Evolutionary conservation across 1,140 invertebrate species (phyloP).

Genomic region (Brachionus plicatilis): DNA sequence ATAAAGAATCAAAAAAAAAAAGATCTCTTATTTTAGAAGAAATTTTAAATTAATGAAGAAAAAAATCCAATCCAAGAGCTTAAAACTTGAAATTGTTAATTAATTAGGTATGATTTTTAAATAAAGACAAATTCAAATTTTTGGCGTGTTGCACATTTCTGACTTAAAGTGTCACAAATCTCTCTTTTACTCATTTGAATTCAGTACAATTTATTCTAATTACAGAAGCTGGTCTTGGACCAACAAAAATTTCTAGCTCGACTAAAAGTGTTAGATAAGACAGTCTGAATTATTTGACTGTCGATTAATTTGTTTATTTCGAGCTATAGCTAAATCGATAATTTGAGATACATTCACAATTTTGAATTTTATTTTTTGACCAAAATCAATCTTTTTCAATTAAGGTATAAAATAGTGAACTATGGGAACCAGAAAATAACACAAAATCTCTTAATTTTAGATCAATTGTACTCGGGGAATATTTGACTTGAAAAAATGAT

Average conservation of each 20-base stretch:
- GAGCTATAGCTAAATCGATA: not conserved
- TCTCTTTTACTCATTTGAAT: conserved; percentile 4
- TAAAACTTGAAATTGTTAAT: not conserved
- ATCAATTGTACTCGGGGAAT: conserved; percentile 1
- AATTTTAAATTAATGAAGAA: no score
- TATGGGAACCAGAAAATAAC: conserved; percentile 17
- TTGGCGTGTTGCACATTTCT: not conserved
- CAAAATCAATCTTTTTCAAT: not conserved
- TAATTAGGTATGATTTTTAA: conserved; percentile 25
- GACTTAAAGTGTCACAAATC: not conserved
- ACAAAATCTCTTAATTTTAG: not conserved
- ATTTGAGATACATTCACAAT: not conserved
- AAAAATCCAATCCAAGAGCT: no score
- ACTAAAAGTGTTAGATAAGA: conserved; percentile 14
- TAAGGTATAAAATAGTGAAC: not conserved
- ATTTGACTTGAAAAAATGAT: conserved; percentile 32
- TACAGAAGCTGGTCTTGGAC: not conserved
- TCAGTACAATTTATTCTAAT: not conserved
- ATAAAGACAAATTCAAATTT: not conserved
- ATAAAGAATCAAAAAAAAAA: no score
- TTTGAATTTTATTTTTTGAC: not conserved
- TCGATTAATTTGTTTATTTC: conserved; percentile 27
- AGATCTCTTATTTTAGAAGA: no score
- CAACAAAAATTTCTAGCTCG: not conserved
- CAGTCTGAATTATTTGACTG: not conserved